Conservation (phyloP, 2,888 invertebrate species). For the Orthosia cruda region DNA sequence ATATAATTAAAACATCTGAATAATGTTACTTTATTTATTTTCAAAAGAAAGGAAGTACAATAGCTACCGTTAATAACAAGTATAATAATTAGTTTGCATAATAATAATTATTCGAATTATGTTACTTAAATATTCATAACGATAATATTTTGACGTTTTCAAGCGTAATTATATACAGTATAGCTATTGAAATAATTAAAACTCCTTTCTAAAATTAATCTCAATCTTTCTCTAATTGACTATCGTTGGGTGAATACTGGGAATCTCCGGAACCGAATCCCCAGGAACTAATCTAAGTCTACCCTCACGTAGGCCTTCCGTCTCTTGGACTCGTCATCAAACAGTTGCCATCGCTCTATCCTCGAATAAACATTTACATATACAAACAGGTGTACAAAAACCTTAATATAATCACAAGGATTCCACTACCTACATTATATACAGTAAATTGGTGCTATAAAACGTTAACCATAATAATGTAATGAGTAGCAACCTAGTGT, state of each 20-base stretch:
- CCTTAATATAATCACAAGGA: constrained; percentile 85
- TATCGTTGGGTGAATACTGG: constrained; percentile 91
- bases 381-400: constrained; percentile 90
- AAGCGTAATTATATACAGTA: constrained; percentile 84
- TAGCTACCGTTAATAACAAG: constrained; percentile 85
- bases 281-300: constrained; percentile 86
- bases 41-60: constrained; percentile 86
- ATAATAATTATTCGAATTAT: constrained; percentile 78
- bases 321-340: constrained; percentile 77
- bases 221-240: constrained; percentile 91
- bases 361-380: constrained; percentile 90
- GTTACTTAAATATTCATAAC: constrained; percentile 76
- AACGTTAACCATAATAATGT: constrained; percentile 64
- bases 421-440: constrained; percentile 86
- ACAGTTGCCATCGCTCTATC: constrained; percentile 80
- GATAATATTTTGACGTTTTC: constrained; percentile 74
- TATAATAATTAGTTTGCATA: constrained; percentile 84
- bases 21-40: constrained; percentile 80
- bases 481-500: constrained; percentile 60
- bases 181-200: constrained; percentile 81
- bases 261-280: constrained; percentile 78
- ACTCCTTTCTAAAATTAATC: constrained; percentile 88
- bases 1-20: constrained; percentile 43
- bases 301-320: constrained; percentile 84
- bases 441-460: constrained; percentile 84